phyloP scores from a whole-genome alignment of 1,140 invertebrate genomes.

The Conus ventricosus region DNA sequence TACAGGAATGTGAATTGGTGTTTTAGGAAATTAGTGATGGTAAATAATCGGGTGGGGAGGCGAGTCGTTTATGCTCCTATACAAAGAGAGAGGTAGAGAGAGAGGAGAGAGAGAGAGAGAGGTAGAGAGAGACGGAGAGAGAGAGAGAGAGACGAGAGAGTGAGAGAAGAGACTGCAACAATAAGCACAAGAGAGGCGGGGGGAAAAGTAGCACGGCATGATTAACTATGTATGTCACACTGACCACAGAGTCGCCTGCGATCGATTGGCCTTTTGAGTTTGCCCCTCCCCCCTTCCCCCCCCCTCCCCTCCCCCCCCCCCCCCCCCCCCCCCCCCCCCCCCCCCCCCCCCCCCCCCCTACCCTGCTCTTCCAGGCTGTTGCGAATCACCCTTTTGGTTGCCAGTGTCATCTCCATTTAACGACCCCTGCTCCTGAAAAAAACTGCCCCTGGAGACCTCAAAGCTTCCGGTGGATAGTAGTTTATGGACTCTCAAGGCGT shows the following conservation, averaged over 20 bases:
- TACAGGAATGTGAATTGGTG: too few relatives aligned
- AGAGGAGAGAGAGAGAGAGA: background rate
- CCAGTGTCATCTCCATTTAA: too few relatives aligned
- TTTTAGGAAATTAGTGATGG: too few relatives aligned
- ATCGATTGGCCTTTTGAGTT: too few relatives aligned
- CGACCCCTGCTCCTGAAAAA: too few relatives aligned
- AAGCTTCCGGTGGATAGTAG: too few relatives aligned
- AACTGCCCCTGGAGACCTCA: too few relatives aligned
- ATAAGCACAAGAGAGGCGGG: background rate
- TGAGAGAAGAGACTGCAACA: background rate
- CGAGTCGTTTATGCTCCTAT: too few relatives aligned
- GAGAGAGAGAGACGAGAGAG: background rate
- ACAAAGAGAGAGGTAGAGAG: background rate
- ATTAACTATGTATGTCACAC: too few relatives aligned
- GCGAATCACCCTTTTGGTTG: background rate
- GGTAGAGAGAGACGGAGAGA: background rate
- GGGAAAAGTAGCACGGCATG: too few relatives aligned
- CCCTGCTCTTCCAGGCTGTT: background rate
- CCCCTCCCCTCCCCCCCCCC: background rate
- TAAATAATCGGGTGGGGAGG: background rate
- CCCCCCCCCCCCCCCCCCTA: background rate
- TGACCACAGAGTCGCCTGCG: too few relatives aligned
- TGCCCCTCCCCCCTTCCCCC: background rate
- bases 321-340: background rate
- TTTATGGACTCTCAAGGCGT: too few relatives aligned